Percentiles rank a stretch among this genome's conserved stretches.
phyloP scores from a whole-genome alignment of 2,113 vertebrate genomes.

The Pseudonaja textilis region DNA sequence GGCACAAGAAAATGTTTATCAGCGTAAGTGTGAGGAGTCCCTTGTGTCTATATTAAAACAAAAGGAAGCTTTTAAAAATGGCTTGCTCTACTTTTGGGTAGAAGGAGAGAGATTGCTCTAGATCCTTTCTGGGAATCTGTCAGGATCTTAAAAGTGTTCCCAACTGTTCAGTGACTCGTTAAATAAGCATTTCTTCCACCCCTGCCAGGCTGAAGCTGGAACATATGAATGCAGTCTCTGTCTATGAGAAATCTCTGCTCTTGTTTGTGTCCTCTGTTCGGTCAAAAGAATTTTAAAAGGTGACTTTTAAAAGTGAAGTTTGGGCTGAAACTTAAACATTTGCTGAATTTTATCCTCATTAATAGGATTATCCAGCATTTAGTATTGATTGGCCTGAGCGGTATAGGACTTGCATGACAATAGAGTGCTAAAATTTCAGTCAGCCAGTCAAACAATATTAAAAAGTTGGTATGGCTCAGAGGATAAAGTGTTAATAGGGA shows the following conservation, averaged over 20 bases:
- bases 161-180: not conserved
- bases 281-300: not conserved
- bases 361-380: conserved; percentile 4
- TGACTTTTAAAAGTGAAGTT: not conserved
- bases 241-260: not conserved
- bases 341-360: not conserved
- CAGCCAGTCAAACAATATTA: not conserved
- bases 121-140: not conserved
- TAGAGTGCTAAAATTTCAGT: conserved; percentile 9
- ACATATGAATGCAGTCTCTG: not conserved
- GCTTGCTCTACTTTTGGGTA: not conserved
- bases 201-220: not conserved
- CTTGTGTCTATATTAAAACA: not conserved
- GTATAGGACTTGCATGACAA: conserved; percentile 16
- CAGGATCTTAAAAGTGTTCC: not conserved
- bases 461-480: not conserved
- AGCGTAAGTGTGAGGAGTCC: not conserved
- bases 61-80: not conserved
- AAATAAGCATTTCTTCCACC: not conserved
- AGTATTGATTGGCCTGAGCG: not conserved
- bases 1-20: not conserved
- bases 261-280: not conserved
- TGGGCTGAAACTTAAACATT: not conserved
- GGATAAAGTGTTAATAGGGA: not conserved
- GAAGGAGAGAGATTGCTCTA: not conserved